Base-by-base conservation (phyloP, 2,888 invertebrate genomes). In the Parascotia fuliginaria region DNA sequence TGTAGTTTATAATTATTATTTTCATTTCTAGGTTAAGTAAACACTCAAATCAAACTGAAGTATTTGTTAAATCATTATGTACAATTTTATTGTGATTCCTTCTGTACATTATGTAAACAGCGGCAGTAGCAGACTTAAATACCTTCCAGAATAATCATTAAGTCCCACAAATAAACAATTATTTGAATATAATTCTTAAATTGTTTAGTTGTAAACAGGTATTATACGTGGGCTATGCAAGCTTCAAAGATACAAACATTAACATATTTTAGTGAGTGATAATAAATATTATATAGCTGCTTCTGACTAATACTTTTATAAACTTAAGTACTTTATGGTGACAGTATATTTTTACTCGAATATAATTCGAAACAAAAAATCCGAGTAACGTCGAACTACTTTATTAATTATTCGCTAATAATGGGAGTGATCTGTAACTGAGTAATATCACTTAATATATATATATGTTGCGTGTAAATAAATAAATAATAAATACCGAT, bases 41-140 rank as follows among this genome's bases (percentile, higher is more conserved):
- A 45, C 61, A 74, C 67, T 70, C 65, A 69, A 71, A 69, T 65
- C 61, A 68, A 72, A 64, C 56, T 67, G 57, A 62, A 73, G 65
- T 73, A 70, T 72, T 73, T 65, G 57, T 60, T 59, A 57, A 49
- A 56, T 50, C 41, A 43, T 51, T 52, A 41, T 66, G 42, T 57
- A 63, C 47, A 56, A 57, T 63, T 55, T 42, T 53, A 59, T 62
- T 55, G 51, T 56, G 50, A 39, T 32, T 14, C 29, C 33, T 34
- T 22, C 45, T 38, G 36, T 55, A 48, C 24, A 12, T 47, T 40
- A 36, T 43, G 9, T 44, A 43, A 58, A 44, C 19, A 48, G 57
- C 46, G 49, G 49, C 36, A 45, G 39, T 43, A 27, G 52, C 13
- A 36, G 37, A 38, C 33, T 37, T 38, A n/a, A 37, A 46, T 40